Conservation (phyloP, 2,797 vertebrate species). For the Streptopelia turtur region DNA sequence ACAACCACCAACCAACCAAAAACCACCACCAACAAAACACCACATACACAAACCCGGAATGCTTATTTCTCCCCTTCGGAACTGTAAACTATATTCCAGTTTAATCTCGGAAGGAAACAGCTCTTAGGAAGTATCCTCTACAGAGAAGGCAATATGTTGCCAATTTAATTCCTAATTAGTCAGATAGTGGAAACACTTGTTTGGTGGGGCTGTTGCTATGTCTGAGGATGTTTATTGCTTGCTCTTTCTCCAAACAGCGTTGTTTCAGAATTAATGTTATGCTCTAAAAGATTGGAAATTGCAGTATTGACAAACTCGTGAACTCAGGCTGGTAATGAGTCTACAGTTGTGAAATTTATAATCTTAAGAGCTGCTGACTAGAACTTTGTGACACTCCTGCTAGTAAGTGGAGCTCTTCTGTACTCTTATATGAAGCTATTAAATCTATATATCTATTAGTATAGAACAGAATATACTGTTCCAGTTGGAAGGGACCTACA, state of each 20-base stretch:
- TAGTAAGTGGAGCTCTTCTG: neutral
- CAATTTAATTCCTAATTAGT: neutral
- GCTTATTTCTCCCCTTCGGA: accelerated
- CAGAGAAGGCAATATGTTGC: neutral
- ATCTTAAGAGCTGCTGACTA: neutral
- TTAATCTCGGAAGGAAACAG: neutral
- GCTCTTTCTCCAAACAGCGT: neutral
- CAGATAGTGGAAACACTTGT: neutral
- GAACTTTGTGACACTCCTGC: neutral
- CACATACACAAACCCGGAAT: too few species aligned
- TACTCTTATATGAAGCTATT: neutral
- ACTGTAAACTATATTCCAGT: neutral
- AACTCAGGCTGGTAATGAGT: neutral
- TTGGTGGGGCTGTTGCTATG: neutral
- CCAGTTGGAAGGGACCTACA: neutral
- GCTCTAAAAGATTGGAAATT: neutral
- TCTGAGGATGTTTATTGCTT: neutral
- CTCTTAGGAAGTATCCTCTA: neutral
- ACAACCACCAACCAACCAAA: too few species aligned
- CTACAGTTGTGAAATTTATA: neutral
- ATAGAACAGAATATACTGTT: neutral
- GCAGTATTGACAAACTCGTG: neutral
- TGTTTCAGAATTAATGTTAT: neutral
- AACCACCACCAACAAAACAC: too few species aligned
- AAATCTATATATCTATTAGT: neutral